Conservation (phyloP, 2,113 vertebrate species). For the Cariama cristata region DNA sequence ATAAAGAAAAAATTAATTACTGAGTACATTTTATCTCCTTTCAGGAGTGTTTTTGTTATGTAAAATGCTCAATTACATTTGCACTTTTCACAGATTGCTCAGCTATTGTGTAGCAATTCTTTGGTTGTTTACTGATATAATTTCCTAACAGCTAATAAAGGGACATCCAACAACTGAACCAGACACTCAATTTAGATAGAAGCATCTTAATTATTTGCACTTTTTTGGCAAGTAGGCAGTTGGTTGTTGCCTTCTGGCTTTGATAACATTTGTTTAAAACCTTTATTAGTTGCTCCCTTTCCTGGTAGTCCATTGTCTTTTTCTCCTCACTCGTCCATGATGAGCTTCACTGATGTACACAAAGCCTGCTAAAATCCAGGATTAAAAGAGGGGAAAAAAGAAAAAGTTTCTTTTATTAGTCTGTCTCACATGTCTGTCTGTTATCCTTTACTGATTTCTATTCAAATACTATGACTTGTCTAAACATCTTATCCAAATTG, state of each 20-base stretch:
- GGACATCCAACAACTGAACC: background rate
- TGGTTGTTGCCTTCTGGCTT: background rate
- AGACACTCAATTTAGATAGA: background rate
- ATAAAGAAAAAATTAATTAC: conserved; percentile 58
- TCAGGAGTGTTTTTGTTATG: conserved; percentile 50
- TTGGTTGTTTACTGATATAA: conserved; percentile 14
- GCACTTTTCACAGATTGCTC: conserved; percentile 20
- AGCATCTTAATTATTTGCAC: background rate
- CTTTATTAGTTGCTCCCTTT: background rate
- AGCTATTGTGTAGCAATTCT: conserved; percentile 20
- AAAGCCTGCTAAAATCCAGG: background rate
- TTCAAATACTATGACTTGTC: background rate
- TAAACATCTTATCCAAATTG: background rate
- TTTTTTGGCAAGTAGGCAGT: conserved; percentile 24
- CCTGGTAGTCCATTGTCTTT: background rate
- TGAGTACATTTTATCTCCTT: conserved; percentile 14
- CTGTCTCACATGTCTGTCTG: background rate
- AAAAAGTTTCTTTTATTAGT: background rate
- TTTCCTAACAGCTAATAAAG: conserved; percentile 39
- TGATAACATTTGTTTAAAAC: conserved; percentile 16
- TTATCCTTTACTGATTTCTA: background rate
- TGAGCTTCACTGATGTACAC: background rate
- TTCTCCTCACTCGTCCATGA: background rate
- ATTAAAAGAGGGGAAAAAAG: background rate
- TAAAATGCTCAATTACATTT: conserved; percentile 55